phyloP scores from a whole-genome alignment of 2,113 vertebrate species.

The Hemibates koningsi region DNA sequence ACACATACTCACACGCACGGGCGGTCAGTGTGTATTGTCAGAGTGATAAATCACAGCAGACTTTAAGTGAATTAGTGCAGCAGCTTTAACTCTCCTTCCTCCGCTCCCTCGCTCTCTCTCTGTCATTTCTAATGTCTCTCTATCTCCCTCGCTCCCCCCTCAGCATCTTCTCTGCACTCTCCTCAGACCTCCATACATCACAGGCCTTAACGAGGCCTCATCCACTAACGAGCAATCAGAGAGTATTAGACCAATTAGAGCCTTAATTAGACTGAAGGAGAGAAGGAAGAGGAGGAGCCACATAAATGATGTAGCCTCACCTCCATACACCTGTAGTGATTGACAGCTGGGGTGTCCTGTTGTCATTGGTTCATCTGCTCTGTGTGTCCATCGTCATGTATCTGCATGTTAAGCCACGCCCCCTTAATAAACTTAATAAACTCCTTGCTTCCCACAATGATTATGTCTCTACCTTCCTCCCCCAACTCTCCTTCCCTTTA shows the following conservation, averaged over 20 bases:
- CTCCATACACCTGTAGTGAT: not conserved
- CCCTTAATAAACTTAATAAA: constrained; percentile 7
- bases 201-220: constrained; percentile 27
- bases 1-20: not conserved
- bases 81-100: constrained; percentile 83
- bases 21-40: constrained; percentile 81
- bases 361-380: not conserved
- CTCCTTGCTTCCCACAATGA: not conserved
- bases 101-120: not conserved
- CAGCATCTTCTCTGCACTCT: not conserved
- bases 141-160: not conserved
- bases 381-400: not conserved
- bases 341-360: constrained; percentile 17
- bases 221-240: constrained; percentile 46
- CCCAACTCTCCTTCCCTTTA: not conserved
- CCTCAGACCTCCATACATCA: constrained; percentile 16
- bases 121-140: not conserved
- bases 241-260: constrained; percentile 43
- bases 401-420: constrained; percentile 41
- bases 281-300: not conserved
- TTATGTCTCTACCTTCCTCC: not conserved
- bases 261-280: not conserved
- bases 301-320: not conserved
- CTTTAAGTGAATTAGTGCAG: constrained; percentile 91
- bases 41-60: constrained; percentile 89